These are phyloP conservation scores for Megathymus violae DNA, from an alignment of 1,140 invertebrate species.

Conservation along the genomic window DNA sequence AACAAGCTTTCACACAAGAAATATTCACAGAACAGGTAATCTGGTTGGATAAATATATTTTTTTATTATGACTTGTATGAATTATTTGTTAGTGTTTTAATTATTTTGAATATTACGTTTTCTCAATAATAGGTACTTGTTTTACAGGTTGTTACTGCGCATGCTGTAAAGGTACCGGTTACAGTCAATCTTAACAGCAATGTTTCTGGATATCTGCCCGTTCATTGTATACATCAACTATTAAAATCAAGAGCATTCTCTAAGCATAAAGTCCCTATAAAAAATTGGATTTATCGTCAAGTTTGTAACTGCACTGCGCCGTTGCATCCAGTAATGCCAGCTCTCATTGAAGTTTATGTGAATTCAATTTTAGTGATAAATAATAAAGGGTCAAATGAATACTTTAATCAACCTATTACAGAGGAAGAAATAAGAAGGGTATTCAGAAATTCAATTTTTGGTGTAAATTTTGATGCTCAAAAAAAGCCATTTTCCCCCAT, in stretches of 20 bases:
- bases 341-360: constrained; percentile 97
- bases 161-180: constrained; percentile 97
- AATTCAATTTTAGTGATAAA: constrained; percentile 95
- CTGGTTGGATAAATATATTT: no score
- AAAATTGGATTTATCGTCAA: constrained; percentile 98
- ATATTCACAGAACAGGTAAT: constrained; percentile 97
- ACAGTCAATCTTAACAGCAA: constrained; percentile 95
- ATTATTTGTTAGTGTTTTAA: background rate
- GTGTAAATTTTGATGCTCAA: constrained; percentile 87
- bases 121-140: no score
- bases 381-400: constrained; percentile 87
- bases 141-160: constrained; percentile 97
- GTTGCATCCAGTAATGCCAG: constrained; percentile 95
- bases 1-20: constrained; percentile 98
- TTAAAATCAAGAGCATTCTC: constrained; percentile 97
- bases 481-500: constrained; percentile 76
- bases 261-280: constrained; percentile 97
- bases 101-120: no score
- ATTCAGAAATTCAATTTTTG: constrained; percentile 91
- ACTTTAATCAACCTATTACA: constrained; percentile 95
- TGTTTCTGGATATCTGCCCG: constrained; percentile 96
- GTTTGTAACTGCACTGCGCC: constrained; percentile 94
- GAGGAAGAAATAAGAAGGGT: constrained; percentile 95
- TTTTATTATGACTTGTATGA: no score
- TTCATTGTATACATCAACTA: constrained; percentile 98